Evolutionary conservation across 2,888 invertebrate species (phyloP).

Genomic region (Drosophila anomelani): DNA sequence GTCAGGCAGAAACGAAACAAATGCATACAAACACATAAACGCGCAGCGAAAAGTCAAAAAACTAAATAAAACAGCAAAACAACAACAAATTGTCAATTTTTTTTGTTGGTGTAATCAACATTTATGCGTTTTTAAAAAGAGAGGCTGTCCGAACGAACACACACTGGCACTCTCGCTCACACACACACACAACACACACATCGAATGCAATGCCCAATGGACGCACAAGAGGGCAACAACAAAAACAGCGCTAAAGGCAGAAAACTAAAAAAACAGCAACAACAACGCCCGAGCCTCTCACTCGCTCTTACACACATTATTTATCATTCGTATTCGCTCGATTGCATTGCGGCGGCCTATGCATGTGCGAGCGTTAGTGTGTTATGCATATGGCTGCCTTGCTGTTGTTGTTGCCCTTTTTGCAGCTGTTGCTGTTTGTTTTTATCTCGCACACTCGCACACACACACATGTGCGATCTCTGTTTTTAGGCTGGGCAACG

Average conservation of each 20-base stretch:
- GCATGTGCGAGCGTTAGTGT: slow-evolving; percentile 29
- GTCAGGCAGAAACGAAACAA: slow-evolving; percentile 32
- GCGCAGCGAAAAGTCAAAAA: slow-evolving; percentile 32
- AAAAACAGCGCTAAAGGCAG: slow-evolving; percentile 53
- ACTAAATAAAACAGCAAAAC: slow-evolving; percentile 32
- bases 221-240: slow-evolving; percentile 67
- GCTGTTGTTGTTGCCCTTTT: slow-evolving; percentile 33
- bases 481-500: slow-evolving; percentile 77
- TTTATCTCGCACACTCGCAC: slow-evolving; percentile 35
- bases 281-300: slow-evolving; percentile 28
- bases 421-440: slow-evolving; percentile 44
- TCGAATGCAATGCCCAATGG: slow-evolving; percentile 75
- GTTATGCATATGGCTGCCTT: slow-evolving; percentile 32
- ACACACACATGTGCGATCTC: slow-evolving; percentile 58
- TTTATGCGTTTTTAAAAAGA: slow-evolving; percentile 74
- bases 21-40: slow-evolving; percentile 43
- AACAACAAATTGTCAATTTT: slow-evolving; percentile 58
- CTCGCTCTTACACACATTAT: slow-evolving; percentile 43
- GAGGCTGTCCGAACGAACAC: slow-evolving; percentile 59
- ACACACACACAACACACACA: slow-evolving; percentile 9
- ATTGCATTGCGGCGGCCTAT: slow-evolving; percentile 40
- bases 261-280: slow-evolving; percentile 31
- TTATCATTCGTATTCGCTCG: slow-evolving; percentile 41
- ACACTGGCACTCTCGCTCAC: slow-evolving; percentile 35
- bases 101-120: slow-evolving; percentile 72